Conservation (phyloP, 2,797 vertebrate genomes). For the Brachyalestes nurse region DNA sequence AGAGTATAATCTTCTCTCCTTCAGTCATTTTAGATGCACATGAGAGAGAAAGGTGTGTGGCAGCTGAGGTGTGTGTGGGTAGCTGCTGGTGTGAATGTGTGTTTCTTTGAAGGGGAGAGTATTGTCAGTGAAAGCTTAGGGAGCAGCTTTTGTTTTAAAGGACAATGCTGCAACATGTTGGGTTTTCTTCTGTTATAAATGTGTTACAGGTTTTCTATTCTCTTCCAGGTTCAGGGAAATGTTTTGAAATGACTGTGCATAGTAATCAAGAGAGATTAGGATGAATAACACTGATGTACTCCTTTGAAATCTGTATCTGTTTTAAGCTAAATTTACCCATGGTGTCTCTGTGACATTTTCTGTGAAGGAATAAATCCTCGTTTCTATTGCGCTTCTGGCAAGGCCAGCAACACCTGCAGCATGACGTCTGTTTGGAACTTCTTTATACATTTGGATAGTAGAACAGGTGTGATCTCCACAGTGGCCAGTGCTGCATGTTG, state of each 20-base stretch:
- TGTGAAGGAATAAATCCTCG: constrained; percentile 30
- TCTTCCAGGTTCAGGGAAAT: too few species aligned
- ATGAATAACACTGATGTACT: not conserved
- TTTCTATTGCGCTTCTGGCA: constrained; percentile 7
- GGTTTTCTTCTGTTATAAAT: not conserved
- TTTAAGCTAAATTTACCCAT: not conserved
- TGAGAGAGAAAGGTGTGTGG: too few species aligned
- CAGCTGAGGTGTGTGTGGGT: too few species aligned
- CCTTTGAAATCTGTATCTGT: not conserved
- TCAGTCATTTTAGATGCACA: too few species aligned
- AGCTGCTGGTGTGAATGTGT: too few species aligned
- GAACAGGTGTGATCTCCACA: constrained; percentile 54
- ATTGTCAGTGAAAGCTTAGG: too few species aligned
- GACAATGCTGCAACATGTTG: too few species aligned
- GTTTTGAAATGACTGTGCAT: not conserved
- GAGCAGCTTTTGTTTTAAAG: too few species aligned
- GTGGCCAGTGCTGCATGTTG: constrained; percentile 35
- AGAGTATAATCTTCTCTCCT: too few species aligned
- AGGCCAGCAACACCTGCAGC: constrained; percentile 19
- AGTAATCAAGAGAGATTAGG: not conserved
- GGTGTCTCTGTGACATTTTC: constrained; percentile 14
- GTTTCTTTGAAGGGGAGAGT: too few species aligned
- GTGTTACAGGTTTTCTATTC: not conserved
- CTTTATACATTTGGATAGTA: constrained; percentile 51
- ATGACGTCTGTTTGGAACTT: constrained; percentile 49